Base-by-base conservation (phyloP, 2,113 vertebrate genomes). In the Excalfactoria chinensis region DNA sequence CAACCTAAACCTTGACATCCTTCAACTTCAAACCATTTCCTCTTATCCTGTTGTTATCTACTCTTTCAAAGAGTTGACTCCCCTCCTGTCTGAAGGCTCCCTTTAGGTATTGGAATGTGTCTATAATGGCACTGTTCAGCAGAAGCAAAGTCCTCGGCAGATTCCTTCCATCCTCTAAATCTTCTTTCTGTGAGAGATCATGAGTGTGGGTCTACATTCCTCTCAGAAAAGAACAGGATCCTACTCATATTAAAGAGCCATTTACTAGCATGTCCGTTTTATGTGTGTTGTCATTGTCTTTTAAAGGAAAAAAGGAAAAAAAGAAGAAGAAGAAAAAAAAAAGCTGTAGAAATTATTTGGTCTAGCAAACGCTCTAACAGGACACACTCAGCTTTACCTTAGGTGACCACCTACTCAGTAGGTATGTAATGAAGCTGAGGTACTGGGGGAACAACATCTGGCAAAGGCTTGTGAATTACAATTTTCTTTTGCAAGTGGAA, bases 401-500 rank as follows among this genome's bases (percentile, higher is more conserved):
- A 84, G 56, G 85, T 97, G 96, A 96, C 97, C 96, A 96, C 93
- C 96, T 97, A 97, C 95, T 96, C 95, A 4, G 91, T 95, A 91
- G 93, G 95, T 95, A 95, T 83, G 90, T 86, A 97, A 95, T 85
- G 96, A 96, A 94, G 87, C 86, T 92, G 84, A 96, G 86, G 94
- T 95, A 95, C 95, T 56, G 19, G 84, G 84, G 95, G 92, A 70
- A 95, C 86, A 92, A 97, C 97, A 98, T 98, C 97, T 97, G 97
- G 97, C 96, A 97, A 96, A 88, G 80, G 94, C 97, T 97, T 95
- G 96, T 96, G 97, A 98, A 96, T 97, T 97, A 98, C 95, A 96
- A 96, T 97, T 98, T 97, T 98, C 97, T 97, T 97, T 98, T 98
- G 97, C 96, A 97, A 98, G 96, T 97, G 95, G 96, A 98, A 97